phyloP scores from a whole-genome alignment of 2,797 vertebrate species.

The Neosilurus mollespiculum region DNA sequence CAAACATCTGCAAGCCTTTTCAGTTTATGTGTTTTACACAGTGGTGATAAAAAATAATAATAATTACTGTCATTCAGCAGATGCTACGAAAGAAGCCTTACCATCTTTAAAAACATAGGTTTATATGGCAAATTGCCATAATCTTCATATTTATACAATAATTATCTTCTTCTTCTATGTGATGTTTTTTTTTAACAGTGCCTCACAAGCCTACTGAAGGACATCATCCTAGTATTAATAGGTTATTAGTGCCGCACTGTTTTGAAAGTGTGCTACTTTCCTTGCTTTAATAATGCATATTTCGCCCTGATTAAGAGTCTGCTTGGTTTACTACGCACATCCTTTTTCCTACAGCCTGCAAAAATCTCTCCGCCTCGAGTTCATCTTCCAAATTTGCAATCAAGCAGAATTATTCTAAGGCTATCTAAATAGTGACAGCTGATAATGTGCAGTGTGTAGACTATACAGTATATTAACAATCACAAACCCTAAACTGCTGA shows the following conservation, averaged over 20 bases:
- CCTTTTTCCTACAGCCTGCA: conserved; percentile 5
- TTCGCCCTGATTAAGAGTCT: background rate
- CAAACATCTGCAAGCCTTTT: conserved; percentile 1
- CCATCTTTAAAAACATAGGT: background rate
- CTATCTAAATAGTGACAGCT: background rate
- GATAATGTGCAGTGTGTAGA: background rate
- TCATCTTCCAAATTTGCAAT: background rate
- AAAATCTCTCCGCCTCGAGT: conserved; percentile 1
- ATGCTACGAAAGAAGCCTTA: conserved; percentile 29
- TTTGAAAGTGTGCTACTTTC: conserved; percentile 7
- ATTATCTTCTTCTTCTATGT: background rate
- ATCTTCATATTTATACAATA: background rate
- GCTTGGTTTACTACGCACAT: conserved; percentile 14
- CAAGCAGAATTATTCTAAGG: background rate
- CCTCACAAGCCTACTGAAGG: background rate
- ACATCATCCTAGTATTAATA: conserved; percentile 2
- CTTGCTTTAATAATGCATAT: conserved; percentile 28
- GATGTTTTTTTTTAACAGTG: background rate
- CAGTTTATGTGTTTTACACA: conserved; percentile 30
- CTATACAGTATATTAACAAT: background rate
- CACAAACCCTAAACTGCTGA: background rate
- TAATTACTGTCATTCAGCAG: conserved; percentile 42
- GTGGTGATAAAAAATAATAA: conserved; percentile 25
- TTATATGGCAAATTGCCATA: background rate
- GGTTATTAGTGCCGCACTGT: background rate